phyloP scores from a whole-genome alignment of 2,113 vertebrate genomes.

The Dinomys branickii region DNA sequence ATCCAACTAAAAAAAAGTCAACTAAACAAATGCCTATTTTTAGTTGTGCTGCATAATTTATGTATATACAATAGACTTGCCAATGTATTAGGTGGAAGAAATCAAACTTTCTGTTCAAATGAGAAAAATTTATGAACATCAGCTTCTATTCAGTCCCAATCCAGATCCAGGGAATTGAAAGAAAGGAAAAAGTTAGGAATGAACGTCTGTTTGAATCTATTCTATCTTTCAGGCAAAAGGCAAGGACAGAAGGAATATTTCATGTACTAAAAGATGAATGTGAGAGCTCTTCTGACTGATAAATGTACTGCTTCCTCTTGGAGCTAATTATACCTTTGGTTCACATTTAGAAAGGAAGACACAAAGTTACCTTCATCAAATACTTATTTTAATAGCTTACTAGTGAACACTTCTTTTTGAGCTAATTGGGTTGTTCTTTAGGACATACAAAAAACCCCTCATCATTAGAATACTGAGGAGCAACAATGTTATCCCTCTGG shows the following conservation, averaged over 20 bases:
- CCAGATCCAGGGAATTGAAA: not conserved
- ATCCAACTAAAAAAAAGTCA: constrained; percentile 27
- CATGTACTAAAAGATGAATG: constrained; percentile 59
- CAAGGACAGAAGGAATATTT: constrained; percentile 48
- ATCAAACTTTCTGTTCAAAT: constrained; percentile 50
- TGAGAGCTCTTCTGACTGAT: constrained; percentile 41
- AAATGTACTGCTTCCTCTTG: constrained; percentile 27
- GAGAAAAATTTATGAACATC: not conserved
- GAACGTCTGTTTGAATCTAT: not conserved
- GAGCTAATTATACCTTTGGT: constrained; percentile 66
- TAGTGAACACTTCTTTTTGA: constrained; percentile 53
- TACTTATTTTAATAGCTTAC: constrained; percentile 69
- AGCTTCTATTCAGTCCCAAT: not conserved
- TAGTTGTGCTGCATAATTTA: constrained; percentile 31
- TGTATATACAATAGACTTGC: not conserved
- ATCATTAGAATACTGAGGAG: constrained; percentile 53
- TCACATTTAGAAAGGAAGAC: constrained; percentile 66
- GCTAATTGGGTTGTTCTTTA: constrained; percentile 66
- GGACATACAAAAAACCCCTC: constrained; percentile 31
- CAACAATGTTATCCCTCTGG: constrained; percentile 34
- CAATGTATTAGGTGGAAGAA: constrained; percentile 35
- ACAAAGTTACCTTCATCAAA: constrained; percentile 61
- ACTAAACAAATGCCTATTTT: constrained; percentile 22
- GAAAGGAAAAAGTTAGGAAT: not conserved
- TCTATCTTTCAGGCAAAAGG: not conserved